Percentiles rank a stretch among this genome's conserved stretches.
phyloP scores from a whole-genome alignment of 1,140 invertebrate species.

The Ceratosolen fusciceps region DNA sequence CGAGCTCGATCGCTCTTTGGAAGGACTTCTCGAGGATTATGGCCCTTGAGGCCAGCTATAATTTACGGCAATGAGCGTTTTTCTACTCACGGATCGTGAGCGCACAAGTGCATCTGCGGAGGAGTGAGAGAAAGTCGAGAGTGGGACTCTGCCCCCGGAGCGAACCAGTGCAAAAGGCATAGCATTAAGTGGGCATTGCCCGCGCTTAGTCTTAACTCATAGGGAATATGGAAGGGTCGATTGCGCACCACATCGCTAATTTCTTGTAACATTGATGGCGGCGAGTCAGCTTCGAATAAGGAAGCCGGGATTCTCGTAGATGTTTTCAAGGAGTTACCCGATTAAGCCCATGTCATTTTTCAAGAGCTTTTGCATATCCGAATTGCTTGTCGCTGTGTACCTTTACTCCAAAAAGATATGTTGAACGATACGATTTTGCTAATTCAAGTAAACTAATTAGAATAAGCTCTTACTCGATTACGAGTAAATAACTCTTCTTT shows the following conservation, averaged over 20 bases:
- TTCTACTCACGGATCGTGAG: constrained; percentile 35
- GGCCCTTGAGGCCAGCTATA: constrained; percentile 34
- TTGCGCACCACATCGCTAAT: constrained; percentile 9
- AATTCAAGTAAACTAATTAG: not conserved
- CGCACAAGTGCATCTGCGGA: constrained; percentile 40
- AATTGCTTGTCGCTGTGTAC: not conserved
- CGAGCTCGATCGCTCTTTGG: constrained; percentile 36
- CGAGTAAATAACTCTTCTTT: not conserved
- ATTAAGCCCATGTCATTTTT: constrained; percentile 5
- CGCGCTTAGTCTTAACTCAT: constrained; percentile 50
- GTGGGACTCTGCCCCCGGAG: constrained; percentile 32
- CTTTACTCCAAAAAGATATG: not conserved
- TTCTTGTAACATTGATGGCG: constrained; percentile 6
- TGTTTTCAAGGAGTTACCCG: not conserved
- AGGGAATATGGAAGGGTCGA: constrained; percentile 13
- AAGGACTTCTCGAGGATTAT: constrained; percentile 41
- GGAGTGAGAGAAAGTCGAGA: constrained; percentile 11
- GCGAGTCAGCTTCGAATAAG: too few relatives aligned
- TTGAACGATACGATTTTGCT: not conserved
- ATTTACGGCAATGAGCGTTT: constrained; percentile 47
- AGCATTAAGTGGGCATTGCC: constrained; percentile 68
- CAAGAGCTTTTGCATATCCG: constrained; percentile 24
- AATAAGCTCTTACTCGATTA: not conserved
- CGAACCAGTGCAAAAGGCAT: constrained; percentile 57
- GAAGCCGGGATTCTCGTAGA: not conserved